These are phyloP conservation scores for Andrena cerasifolii DNA, from an alignment of 1,140 invertebrate genomes.

Conservation along the genomic window DNA sequence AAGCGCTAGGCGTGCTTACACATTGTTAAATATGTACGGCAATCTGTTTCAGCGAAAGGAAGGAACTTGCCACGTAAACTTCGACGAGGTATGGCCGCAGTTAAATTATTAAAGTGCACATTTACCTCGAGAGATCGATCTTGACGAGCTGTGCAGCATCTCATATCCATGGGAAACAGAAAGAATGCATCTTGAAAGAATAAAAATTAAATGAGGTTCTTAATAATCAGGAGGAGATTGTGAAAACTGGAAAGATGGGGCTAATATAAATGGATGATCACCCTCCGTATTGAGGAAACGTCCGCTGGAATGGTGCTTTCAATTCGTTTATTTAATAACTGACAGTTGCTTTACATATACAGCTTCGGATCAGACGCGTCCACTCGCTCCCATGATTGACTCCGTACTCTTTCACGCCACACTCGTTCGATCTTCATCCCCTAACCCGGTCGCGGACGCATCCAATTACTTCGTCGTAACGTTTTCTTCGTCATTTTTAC, in stretches of 20 bases:
- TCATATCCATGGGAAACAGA: no score
- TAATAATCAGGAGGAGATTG: no score
- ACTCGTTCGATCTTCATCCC: background rate
- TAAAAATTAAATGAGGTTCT: no score
- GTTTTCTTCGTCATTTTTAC: conserved; percentile 42
- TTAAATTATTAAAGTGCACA: background rate
- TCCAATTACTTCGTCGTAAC: conserved; percentile 50
- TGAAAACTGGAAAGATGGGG: no score
- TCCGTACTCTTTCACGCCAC: no score
- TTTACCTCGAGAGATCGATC: background rate
- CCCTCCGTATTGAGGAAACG: conserved; percentile 15
- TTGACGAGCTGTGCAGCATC: background rate
- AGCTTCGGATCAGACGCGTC: conserved; percentile 52
- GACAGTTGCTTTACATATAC: conserved; percentile 71
- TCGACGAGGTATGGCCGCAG: no score
- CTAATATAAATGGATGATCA: conserved; percentile 23
- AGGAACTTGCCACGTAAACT: no score
- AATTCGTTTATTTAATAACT: conserved; percentile 70
- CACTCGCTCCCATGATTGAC: conserved; percentile 4
- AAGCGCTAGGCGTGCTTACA: background rate
- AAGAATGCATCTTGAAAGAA: no score
- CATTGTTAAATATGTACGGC: no score
- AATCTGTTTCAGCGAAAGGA: no score
- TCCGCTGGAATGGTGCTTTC: conserved; percentile 42
- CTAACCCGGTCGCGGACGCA: background rate